These are phyloP conservation scores for Troides aeacus DNA, from an alignment of 2,888 invertebrate species.

Conservation along the genomic window DNA sequence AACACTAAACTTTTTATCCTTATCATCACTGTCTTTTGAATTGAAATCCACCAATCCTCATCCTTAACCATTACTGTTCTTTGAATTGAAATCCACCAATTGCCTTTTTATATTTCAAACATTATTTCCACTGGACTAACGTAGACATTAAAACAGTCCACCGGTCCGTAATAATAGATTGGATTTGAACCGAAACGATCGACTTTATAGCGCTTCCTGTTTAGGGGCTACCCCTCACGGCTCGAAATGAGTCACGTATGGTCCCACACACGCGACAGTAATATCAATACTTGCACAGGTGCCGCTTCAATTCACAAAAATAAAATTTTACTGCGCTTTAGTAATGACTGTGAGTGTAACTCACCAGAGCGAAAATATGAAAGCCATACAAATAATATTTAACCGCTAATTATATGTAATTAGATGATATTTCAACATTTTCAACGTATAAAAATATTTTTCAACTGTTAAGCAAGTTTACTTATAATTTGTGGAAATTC, in stretches of 20 bases:
- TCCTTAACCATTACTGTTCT: too few species aligned
- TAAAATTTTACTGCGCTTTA: neutral
- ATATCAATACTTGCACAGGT: constrained; percentile 46
- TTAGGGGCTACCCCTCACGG: constrained; percentile 40
- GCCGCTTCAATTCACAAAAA: constrained; percentile 31
- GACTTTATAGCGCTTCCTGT: constrained; percentile 32
- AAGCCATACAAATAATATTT: constrained; percentile 2
- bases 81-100: neutral
- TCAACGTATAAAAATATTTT: too few species aligned
- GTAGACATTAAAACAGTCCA: neutral
- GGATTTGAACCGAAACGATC: constrained; percentile 5
- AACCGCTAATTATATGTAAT: neutral
- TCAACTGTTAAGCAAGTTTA: too few species aligned
- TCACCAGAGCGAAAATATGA: neutral
- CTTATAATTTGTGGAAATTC: too few species aligned
- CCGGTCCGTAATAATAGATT: constrained; percentile 13
- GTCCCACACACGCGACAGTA: constrained; percentile 49
- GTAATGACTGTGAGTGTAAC: neutral
- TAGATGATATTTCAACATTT: neutral
- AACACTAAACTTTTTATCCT: too few species aligned
- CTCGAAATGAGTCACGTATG: constrained; percentile 52
- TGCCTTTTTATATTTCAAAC: neutral
- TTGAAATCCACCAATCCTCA: neutral
- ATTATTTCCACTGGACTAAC: neutral
- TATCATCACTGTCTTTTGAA: too few species aligned